Evolutionary conservation across 2,113 vertebrate genomes (phyloP).

Genomic region (Clarias batrachus): DNA sequence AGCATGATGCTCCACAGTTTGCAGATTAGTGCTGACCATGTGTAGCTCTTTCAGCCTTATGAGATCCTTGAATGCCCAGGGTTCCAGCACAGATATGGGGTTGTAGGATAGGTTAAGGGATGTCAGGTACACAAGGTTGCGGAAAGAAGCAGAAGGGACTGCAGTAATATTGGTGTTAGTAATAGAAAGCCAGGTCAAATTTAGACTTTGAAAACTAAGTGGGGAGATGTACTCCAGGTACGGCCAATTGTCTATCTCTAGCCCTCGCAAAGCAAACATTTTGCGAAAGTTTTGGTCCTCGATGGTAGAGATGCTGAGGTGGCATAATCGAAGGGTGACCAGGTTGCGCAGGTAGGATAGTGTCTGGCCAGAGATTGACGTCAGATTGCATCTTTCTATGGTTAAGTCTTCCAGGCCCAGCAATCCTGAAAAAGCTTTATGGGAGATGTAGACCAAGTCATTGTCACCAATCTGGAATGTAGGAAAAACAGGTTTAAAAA

Average conservation of each 20-base stretch:
- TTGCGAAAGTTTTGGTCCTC: constrained; percentile 92
- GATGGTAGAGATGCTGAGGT: constrained; percentile 83
- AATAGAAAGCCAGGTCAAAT: constrained; percentile 91
- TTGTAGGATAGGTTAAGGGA: constrained; percentile 94
- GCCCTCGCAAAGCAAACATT: constrained; percentile 80
- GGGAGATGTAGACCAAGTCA: constrained; percentile 95
- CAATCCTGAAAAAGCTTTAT: constrained; percentile 89
- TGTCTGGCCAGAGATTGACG: constrained; percentile 86
- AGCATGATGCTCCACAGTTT: constrained; percentile 83
- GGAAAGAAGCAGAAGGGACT: constrained; percentile 85
- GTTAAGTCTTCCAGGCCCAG: constrained; percentile 86
- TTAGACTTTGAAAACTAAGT: constrained; percentile 87
- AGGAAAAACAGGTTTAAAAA: neutral
- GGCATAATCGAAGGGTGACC: constrained; percentile 84
- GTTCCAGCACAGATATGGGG: constrained; percentile 86
- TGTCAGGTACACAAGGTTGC: constrained; percentile 85
- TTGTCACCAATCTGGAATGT: constrained; percentile 79
- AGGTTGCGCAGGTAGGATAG: constrained; percentile 89
- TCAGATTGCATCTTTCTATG: constrained; percentile 92
- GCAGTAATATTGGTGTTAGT: constrained; percentile 93
- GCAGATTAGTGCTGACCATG: constrained; percentile 85
- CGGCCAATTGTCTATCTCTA: constrained; percentile 92
- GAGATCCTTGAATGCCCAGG: constrained; percentile 89
- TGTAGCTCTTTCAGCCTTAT: constrained; percentile 93
- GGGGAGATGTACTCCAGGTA: constrained; percentile 87